Conservation (phyloP, 2,113 vertebrate species). For the Spea bombifrons region DNA sequence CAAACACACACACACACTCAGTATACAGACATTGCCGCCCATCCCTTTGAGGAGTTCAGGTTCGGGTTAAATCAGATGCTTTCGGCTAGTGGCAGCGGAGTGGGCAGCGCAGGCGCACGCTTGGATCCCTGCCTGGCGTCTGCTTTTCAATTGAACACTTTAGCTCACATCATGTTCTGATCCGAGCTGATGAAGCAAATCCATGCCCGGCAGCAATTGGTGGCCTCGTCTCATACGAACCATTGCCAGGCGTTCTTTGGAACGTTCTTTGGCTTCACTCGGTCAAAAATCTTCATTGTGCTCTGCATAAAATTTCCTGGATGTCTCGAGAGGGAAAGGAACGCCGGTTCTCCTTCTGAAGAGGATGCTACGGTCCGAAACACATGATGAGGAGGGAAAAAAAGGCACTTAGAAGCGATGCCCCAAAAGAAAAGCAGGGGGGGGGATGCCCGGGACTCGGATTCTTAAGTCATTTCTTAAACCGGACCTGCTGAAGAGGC, state of each 20-base stretch:
- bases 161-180: conserved; percentile 11
- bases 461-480: conserved; percentile 20
- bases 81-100: conserved; percentile 22
- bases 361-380: conserved; percentile 1
- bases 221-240: conserved; percentile 8
- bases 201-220: neutral
- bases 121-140: conserved; percentile 16
- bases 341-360: neutral
- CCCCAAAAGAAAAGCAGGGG: neutral
- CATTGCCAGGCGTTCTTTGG: conserved; percentile 20
- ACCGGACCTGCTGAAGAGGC: neutral
- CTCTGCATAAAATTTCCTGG: conserved; percentile 25
- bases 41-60: conserved; percentile 11
- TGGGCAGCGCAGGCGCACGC: neutral
- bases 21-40: conserved; percentile 33
- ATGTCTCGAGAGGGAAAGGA: neutral
- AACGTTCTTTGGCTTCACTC: conserved; percentile 1
- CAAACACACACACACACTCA: conserved; percentile 5
- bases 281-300: conserved; percentile 42
- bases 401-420: neutral
- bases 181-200: conserved; percentile 27
- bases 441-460: neutral
- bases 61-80: conserved; percentile 17
- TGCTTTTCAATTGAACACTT: conserved; percentile 1
- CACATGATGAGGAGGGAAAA: neutral